Percentiles rank a stretch among this genome's conserved stretches.
Conservation (phyloP, 2,888 invertebrate genomes). For the Cheilosia scutellata region DNA sequence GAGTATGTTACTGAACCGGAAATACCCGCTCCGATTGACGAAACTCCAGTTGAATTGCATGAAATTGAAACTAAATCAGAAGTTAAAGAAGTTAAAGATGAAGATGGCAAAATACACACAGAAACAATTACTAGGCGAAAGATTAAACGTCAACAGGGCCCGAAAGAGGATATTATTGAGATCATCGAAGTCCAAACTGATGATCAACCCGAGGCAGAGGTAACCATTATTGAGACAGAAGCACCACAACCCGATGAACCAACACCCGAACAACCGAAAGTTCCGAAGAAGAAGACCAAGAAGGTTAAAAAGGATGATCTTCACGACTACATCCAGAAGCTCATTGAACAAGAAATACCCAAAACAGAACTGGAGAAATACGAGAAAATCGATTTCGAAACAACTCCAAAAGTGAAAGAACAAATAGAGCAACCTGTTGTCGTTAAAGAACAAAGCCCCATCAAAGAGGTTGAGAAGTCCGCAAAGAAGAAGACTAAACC, state of each 20-base stretch:
- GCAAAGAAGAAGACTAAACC: slow-evolving; percentile 78
- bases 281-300: slow-evolving; percentile 81
- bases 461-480: slow-evolving; percentile 80
- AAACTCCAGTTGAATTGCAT: slow-evolving; percentile 78
- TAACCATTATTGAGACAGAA: slow-evolving; percentile 78
- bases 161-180: slow-evolving; percentile 83
- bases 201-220: slow-evolving; percentile 81
- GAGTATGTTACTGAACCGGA: slow-evolving; percentile 76
- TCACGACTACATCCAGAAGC: slow-evolving; percentile 80
- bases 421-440: slow-evolving; percentile 71
- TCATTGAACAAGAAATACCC: slow-evolving; percentile 80
- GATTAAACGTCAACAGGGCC: slow-evolving; percentile 83
- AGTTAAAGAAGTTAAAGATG: slow-evolving; percentile 82
- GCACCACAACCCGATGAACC: slow-evolving; percentile 80
- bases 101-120: slow-evolving; percentile 82
- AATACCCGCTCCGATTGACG: slow-evolving; percentile 71
- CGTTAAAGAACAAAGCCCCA: slow-evolving; percentile 78
- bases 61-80: slow-evolving; percentile 83
- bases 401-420: slow-evolving; percentile 77
- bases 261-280: slow-evolving; percentile 80
- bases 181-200: slow-evolving; percentile 82
- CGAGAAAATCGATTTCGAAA: slow-evolving; percentile 83
- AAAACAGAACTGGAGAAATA: slow-evolving; percentile 83
- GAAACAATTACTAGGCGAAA: slow-evolving; percentile 83
- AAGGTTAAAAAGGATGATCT: slow-evolving; percentile 81